Evolutionary conservation across 35 echinoderm and acorn worm species (phyloP), one percentile per base, ranked within the genome.

Genomic region (Acanthaster planci): DNA sequence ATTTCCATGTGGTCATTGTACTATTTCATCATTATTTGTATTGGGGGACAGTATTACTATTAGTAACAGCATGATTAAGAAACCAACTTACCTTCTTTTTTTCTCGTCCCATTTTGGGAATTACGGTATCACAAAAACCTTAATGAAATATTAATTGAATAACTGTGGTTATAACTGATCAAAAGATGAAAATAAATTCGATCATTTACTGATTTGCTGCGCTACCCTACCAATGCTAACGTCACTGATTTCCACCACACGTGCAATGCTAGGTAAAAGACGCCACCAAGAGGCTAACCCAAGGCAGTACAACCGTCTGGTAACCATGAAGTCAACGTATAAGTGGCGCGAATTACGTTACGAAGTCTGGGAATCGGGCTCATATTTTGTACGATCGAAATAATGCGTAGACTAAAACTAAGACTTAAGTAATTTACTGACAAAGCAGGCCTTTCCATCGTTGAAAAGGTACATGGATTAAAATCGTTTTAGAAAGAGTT

Each of bases 1-100:
- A 9, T 54, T 54, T 55, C 10, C 21, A 21, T 55, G 52, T 21
- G 52, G 52, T 21, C 10, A 55, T 10, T 10, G 21, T 14, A 55
- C 52, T 21, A 21, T 21, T 56, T 1, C 59, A 67, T 8, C n/a
- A 19, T 14, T 14, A 67, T 67, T 67, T 27, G 30, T 31, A n/a
- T 14, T 72, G 64, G 64, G 64, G 30, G 2, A 72, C 4, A 2
- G 34, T 72, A 3, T 14, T 31, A 72, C 22, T 1, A 7, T 31
- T 2, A 0, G 15, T 72, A n/a, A 27, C 34, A 15, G 34, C 26
- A 12, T 26, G 19, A 59, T 35, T 21, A 34, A n/a, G 10, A 29
- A 14, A 2, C 14, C 64, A 12, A 35, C 64, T 72, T 35, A 72
- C 64, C 64, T 72, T 72, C 64, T 72, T 72, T 30, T 72, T 72